A percentile compares a stretch with the other conserved stretches of the same genome.
Conservation (phyloP, 2,888 invertebrate genomes). For the Nemoura dubitans region DNA sequence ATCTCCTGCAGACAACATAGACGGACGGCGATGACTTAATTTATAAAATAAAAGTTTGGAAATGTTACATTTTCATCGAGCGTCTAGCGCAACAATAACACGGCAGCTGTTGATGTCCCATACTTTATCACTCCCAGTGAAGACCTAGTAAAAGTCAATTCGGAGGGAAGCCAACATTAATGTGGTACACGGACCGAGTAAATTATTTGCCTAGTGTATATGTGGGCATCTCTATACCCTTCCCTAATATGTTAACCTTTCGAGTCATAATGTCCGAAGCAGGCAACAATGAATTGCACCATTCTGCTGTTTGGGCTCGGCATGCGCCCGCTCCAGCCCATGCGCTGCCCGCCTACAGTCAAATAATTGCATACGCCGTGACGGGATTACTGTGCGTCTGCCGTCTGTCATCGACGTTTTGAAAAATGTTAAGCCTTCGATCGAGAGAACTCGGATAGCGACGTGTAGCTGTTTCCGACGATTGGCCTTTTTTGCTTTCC, state of each 20-base stretch:
- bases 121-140: neutral
- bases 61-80: neutral
- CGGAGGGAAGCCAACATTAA: neutral
- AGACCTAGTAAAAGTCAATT: neutral
- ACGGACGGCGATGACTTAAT: neutral
- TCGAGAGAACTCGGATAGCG: too few species aligned
- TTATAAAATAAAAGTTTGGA: neutral
- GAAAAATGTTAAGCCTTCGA: neutral
- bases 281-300: neutral
- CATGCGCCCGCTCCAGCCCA: neutral
- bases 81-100: neutral
- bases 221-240: neutral
- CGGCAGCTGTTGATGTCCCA: neutral
- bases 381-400: neutral
- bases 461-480: too few species aligned
- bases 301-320: neutral
- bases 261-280: neutral
- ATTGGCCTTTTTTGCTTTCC: too few species aligned
- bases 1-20: neutral
- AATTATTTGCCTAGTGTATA: neutral
- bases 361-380: neutral
- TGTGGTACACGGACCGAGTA: neutral
- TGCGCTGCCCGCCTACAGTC: neutral
- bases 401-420: neutral
- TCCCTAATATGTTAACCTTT: neutral